Evolutionary conservation across 2,113 vertebrate genomes (phyloP).

Genomic region (Lates calcarifer): DNA sequence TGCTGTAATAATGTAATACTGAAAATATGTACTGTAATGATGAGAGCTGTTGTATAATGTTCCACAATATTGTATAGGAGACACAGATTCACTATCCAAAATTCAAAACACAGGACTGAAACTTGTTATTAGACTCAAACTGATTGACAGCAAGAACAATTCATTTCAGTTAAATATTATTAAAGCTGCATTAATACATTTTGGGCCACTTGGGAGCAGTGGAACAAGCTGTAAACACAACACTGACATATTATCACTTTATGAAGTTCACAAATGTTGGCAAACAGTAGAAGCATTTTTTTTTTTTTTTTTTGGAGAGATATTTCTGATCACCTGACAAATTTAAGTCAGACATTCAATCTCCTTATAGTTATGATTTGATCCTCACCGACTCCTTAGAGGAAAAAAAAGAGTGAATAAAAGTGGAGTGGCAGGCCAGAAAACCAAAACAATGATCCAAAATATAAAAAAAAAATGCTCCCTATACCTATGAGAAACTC

Average conservation of each 20-base stretch:
- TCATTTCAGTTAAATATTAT: background rate
- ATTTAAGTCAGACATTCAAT: background rate
- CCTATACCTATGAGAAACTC: no score
- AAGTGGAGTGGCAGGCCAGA: no score
- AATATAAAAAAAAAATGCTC: background rate
- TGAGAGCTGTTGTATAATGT: no score
- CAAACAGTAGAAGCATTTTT: background rate
- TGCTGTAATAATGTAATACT: background rate
- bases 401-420: no score
- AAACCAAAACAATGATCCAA: background rate
- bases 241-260: background rate
- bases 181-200: background rate
- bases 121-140: background rate
- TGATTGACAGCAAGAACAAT: slow-evolving; percentile 1
- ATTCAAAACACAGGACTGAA: no score
- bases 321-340: background rate
- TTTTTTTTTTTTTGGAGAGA: background rate
- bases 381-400: no score
- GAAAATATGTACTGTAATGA: background rate
- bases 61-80: no score
- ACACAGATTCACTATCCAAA: no score
- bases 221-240: background rate
- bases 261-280: background rate
- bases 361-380: no score
- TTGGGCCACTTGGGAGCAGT: background rate